Base-by-base conservation (phyloP, 2,113 vertebrate genomes). In the Pandion haliaetus region DNA sequence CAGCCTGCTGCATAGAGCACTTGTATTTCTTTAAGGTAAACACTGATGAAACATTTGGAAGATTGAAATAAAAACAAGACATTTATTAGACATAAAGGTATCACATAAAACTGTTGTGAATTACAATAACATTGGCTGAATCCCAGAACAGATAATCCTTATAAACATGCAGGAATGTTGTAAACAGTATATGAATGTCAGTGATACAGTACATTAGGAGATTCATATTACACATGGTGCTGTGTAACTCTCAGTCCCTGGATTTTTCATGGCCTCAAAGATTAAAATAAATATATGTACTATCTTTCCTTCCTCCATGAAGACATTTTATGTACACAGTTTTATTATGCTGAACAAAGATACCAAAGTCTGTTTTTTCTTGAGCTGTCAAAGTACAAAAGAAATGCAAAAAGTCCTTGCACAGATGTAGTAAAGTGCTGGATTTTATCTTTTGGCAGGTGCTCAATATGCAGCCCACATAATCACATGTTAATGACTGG, bases 391-490 rank as follows among this genome's bases (percentile, higher is more conserved):
- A 98, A 98, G 97, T 98, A 97, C 94, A 98, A 98, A 98, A 97
- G 96, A 98, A 98, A 98, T 97, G 82, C 82, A 98, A 96, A 98
- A 98, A 97, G 97, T 98, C 98, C 98, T 99, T 98, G 98, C 98
- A 98, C 98, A 97, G 97, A 98, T 98, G 97, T 98, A 98, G 97
- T 96, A 97, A 98, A 99, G 98, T 96, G 97, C 97, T 98, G 95
- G 97, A 98, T 98, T 99, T 98, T 98, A 99, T 99, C 98, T 98
- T 98, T 98, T 99, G 99, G 99, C 99, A 97, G 96, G 88, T 98
- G 98, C 97, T 99, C 99, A 99, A 98, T 98, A 98, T 98, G 98
- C 98, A 99, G 98, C 98, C 99, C 98, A 98, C 98, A 99, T 98
- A 99, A 99, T 99, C 98, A 97, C 98, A 99, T 95, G 97, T 98